These are phyloP conservation scores for Cyaniris semiargus DNA, from an alignment of 2,888 invertebrate species.

Conservation along the genomic window DNA sequence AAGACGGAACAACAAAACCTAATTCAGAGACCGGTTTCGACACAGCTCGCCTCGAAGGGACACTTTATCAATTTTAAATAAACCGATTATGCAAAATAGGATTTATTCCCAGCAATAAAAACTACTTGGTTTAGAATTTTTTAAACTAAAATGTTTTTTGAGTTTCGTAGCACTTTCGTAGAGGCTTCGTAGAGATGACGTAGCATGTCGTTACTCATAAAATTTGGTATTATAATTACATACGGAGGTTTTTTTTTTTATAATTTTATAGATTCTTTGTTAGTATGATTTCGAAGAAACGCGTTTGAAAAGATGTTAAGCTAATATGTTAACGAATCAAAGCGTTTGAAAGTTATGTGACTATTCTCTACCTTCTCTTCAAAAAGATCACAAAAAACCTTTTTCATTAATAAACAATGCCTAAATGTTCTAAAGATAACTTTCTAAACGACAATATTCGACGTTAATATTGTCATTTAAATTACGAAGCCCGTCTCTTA, in stretches of 20 bases:
- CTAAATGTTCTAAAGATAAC: constrained; percentile 1
- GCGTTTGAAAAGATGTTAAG: no score
- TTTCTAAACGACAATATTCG: constrained; percentile 28
- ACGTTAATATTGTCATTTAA: constrained; percentile 30
- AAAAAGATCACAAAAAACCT: not conserved
- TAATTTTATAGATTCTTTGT: no score
- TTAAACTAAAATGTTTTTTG: not conserved
- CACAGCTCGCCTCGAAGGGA: constrained; percentile 48
- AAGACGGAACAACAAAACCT: constrained; percentile 47
- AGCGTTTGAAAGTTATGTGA: not conserved
- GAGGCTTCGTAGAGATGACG: not conserved
- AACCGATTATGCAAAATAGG: constrained; percentile 65
- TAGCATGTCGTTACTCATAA: not conserved
- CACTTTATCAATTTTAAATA: constrained; percentile 60
- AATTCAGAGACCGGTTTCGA: constrained; percentile 54
- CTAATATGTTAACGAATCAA: no score
- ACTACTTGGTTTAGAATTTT: constrained; percentile 35
- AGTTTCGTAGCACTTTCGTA: constrained; percentile 6
- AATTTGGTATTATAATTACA: no score
- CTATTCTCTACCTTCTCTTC: not conserved
- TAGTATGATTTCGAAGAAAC: no score
- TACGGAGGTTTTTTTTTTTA: no score
- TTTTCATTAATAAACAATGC: constrained; percentile 4
- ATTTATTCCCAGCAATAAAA: constrained; percentile 52
- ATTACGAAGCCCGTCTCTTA: constrained; percentile 1